These are phyloP conservation scores for Lagopus muta DNA, from an alignment of 2,113 vertebrate species.

Conservation along the genomic window DNA sequence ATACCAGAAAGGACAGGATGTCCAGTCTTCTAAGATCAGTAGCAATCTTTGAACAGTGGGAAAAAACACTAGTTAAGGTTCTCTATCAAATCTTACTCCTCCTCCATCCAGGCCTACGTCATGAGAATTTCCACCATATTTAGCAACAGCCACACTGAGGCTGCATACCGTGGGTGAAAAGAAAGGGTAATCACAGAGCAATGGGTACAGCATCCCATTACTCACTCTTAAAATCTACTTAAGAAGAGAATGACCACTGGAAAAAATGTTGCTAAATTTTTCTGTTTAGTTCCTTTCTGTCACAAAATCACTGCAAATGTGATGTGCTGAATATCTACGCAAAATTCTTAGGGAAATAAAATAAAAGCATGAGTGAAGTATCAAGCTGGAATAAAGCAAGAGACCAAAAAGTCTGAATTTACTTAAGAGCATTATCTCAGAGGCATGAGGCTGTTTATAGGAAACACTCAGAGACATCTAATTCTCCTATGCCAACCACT, in stretches of 20 bases:
- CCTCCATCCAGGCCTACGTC: background rate
- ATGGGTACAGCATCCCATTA: background rate
- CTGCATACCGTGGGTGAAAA: background rate
- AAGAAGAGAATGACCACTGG: background rate
- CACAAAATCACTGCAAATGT: background rate
- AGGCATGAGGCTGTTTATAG: background rate
- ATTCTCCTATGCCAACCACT: background rate
- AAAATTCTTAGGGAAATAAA: background rate
- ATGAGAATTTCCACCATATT: background rate
- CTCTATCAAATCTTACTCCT: background rate
- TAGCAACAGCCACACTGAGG: background rate
- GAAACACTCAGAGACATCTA: background rate
- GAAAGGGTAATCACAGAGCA: background rate
- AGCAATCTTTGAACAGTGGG: background rate
- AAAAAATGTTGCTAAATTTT: background rate
- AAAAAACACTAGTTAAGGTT: background rate
- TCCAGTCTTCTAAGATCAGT: background rate
- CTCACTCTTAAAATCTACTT: background rate
- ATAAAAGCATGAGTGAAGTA: background rate
- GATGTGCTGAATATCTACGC: accelerated
- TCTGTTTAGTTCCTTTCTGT: background rate
- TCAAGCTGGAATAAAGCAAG: background rate
- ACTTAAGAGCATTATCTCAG: background rate
- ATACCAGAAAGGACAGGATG: background rate
- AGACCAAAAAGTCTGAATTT: background rate